Conservation (phyloP, 2,113 vertebrate genomes). For the Erythrocercus mccallii region DNA sequence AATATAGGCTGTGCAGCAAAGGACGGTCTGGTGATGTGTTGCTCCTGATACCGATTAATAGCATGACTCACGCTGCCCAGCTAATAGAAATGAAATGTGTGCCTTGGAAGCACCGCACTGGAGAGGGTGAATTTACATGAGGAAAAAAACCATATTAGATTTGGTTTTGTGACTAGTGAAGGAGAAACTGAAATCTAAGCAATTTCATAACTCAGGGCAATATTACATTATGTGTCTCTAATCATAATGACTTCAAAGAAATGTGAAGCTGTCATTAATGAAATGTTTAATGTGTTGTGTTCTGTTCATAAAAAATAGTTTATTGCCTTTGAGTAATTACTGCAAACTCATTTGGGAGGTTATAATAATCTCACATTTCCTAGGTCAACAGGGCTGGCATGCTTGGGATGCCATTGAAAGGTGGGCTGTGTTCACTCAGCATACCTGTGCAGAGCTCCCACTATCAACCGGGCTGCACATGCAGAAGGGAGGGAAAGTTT, state of each 20-base stretch:
- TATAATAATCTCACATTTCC: not conserved
- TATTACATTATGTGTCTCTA: not conserved
- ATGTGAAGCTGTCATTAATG: not conserved
- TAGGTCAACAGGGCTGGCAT: not conserved
- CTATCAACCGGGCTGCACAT: fast-evolving
- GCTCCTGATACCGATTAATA: constrained; percentile 66
- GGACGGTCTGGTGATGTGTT: constrained; percentile 63
- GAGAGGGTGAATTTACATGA: constrained; percentile 16
- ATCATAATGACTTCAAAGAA: constrained; percentile 32
- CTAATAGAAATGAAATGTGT: constrained; percentile 71
- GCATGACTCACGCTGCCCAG: constrained; percentile 64
- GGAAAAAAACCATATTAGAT: not conserved
- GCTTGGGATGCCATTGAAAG: not conserved
- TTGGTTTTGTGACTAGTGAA: not conserved
- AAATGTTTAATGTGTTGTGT: not conserved
- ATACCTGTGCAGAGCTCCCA: not conserved
- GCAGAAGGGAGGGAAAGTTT: not conserved
- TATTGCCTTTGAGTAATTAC: not conserved
- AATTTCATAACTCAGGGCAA: constrained; percentile 24
- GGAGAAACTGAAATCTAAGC: constrained; percentile 41
- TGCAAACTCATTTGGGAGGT: not conserved
- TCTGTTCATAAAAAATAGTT: not conserved
- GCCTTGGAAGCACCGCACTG: constrained; percentile 29
- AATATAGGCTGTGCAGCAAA: constrained; percentile 73
- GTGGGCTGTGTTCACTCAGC: not conserved